A percentile compares a stretch with the other conserved stretches of the same genome.
These are phyloP conservation scores for Lepidurus couesii DNA, from an alignment of 1,140 invertebrate species.

Conservation along the genomic window DNA sequence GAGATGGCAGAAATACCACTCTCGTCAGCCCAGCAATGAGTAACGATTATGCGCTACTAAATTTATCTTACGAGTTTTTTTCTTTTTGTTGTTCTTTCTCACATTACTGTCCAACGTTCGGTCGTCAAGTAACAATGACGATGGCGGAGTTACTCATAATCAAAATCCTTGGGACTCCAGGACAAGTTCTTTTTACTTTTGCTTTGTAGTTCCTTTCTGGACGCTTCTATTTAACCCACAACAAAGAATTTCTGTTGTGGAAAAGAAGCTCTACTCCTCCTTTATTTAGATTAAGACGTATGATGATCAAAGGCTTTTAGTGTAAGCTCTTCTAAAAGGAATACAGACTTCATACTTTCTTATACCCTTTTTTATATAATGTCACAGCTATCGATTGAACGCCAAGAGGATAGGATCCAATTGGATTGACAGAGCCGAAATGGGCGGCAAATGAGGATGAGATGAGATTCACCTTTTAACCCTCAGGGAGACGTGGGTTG, in stretches of 20 bases:
- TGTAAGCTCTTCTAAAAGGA: background rate
- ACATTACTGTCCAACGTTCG: background rate
- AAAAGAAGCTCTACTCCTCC: background rate
- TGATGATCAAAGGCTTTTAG: constrained; percentile 15
- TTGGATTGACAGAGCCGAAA: constrained; percentile 19
- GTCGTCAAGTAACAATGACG: too few species aligned
- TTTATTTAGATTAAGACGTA: constrained; percentile 11
- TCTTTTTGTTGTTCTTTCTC: background rate
- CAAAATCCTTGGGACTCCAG: too few species aligned
- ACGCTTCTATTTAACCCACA: constrained; percentile 4
- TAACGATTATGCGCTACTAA: background rate
- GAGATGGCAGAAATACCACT: too few species aligned
- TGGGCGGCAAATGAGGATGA: constrained; percentile 20
- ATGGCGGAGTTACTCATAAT: too few species aligned
- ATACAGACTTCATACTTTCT: background rate
- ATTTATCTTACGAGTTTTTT: background rate
- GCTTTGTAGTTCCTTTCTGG: background rate
- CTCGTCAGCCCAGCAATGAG: too few species aligned
- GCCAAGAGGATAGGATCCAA: constrained; percentile 9
- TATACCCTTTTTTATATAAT: background rate
- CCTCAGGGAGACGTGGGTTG: background rate
- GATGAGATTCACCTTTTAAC: constrained; percentile 22
- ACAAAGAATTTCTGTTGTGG: background rate
- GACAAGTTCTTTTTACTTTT: background rate
- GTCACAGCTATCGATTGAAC: constrained; percentile 15